Conservation (phyloP, 2,113 vertebrate genomes). For the Lates calcarifer region DNA sequence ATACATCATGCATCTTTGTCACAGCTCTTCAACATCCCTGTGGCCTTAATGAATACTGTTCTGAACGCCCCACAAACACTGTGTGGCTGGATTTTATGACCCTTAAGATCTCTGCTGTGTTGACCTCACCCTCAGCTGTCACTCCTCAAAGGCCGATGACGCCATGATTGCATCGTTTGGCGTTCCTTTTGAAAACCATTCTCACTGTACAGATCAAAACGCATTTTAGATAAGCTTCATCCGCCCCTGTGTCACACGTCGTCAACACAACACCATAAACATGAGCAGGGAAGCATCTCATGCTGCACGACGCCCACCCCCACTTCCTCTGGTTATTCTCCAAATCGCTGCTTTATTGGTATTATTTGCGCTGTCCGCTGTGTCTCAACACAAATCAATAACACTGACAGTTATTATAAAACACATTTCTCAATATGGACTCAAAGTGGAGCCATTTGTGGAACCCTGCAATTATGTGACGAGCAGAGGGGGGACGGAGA, state of each 20-base stretch:
- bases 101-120: neutral
- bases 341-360: conserved; percentile 26
- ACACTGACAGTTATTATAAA: conserved; percentile 40
- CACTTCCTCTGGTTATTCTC: neutral
- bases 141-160: conserved; percentile 17
- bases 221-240: conserved; percentile 39
- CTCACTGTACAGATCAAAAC: conserved; percentile 42
- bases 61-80: neutral
- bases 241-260: conserved; percentile 2
- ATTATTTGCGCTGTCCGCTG: conserved; percentile 12
- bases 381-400: conserved; percentile 57
- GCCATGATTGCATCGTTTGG: conserved; percentile 11
- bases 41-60: neutral
- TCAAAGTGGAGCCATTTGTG: conserved; percentile 76
- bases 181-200: neutral
- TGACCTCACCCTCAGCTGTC: conserved; percentile 35
- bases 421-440: conserved; percentile 60
- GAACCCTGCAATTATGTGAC: conserved; percentile 70
- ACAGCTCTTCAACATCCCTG: neutral
- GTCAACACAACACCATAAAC: neutral
- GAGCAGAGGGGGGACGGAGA: conserved; percentile 21
- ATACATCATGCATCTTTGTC: neutral
- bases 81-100: neutral
- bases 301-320: neutral
- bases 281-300: neutral